phyloP scores from a whole-genome alignment of 2,113 vertebrate species.

The Solenodon paradoxus region DNA sequence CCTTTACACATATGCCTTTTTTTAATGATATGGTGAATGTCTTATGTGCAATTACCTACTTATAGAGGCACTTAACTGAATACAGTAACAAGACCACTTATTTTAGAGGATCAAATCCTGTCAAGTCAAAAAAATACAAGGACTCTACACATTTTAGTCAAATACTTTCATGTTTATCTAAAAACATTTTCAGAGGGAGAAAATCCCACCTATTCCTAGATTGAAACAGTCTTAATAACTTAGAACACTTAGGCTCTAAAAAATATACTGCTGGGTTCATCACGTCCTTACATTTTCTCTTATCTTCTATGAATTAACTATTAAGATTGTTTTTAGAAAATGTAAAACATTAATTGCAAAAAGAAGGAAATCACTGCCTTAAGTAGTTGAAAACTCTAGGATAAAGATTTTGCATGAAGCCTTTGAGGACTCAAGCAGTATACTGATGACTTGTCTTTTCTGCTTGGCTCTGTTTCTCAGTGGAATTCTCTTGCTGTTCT shows the following conservation, averaged over 20 bases:
- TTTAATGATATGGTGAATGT: not conserved
- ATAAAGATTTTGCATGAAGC: not conserved
- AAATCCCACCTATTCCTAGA: not conserved
- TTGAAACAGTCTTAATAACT: not conserved
- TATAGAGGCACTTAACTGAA: not conserved
- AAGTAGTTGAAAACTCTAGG: not conserved
- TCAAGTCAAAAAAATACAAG: not conserved
- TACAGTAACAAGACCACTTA: not conserved
- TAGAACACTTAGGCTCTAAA: not conserved
- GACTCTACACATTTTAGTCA: not conserved
- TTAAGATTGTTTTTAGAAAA: not conserved
- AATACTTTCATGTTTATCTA: not conserved
- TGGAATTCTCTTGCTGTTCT: not conserved
- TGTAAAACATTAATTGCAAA: not conserved
- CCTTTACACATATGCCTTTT: not conserved
- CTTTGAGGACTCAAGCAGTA: not conserved
- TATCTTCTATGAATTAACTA: not conserved
- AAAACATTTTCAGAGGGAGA: not conserved
- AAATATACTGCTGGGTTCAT: not conserved
- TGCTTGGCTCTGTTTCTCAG: not conserved
- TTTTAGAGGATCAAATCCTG: not conserved
- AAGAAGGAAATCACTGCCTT: not conserved
- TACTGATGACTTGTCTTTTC: not conserved
- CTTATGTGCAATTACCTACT: not conserved
- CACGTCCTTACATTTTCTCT: not conserved